Evolutionary conservation across 2,113 vertebrate genomes (phyloP).

Genomic region (Ahaetulla prasina): DNA sequence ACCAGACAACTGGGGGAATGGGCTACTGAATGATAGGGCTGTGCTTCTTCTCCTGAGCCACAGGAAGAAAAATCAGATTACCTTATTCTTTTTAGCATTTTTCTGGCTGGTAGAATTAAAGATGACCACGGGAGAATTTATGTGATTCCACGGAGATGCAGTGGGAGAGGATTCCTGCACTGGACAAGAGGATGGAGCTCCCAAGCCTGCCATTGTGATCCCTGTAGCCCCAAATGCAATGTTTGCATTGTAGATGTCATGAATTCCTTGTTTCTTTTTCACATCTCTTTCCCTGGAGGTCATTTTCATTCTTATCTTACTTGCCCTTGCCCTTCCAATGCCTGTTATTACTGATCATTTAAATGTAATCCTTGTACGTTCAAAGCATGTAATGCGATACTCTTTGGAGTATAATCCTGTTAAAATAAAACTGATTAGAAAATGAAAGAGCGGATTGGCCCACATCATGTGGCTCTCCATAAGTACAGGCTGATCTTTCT

Average conservation of each 20-base stretch:
- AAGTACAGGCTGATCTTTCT: not conserved
- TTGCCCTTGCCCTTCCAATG: not conserved
- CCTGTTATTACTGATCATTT: not conserved
- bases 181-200: not conserved
- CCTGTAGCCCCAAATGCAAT: not conserved
- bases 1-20: not conserved
- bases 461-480: not conserved
- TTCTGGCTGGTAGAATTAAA: not conserved
- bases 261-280: not conserved
- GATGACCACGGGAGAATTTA: not conserved
- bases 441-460: not conserved
- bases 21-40: not conserved
- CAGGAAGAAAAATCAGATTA: not conserved
- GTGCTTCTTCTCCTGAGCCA: not conserved
- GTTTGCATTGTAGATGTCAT: not conserved
- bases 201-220: not conserved
- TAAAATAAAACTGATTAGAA: conserved; percentile 6
- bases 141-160: not conserved
- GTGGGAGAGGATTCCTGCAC: not conserved
- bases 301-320: conserved; percentile 4
- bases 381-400: not conserved
- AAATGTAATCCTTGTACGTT: conserved; percentile 3
- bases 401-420: not conserved
- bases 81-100: not conserved
- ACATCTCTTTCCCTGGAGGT: not conserved